phyloP scores from a whole-genome alignment of 2,888 invertebrate genomes.

The Arrhopalites spinosus region DNA sequence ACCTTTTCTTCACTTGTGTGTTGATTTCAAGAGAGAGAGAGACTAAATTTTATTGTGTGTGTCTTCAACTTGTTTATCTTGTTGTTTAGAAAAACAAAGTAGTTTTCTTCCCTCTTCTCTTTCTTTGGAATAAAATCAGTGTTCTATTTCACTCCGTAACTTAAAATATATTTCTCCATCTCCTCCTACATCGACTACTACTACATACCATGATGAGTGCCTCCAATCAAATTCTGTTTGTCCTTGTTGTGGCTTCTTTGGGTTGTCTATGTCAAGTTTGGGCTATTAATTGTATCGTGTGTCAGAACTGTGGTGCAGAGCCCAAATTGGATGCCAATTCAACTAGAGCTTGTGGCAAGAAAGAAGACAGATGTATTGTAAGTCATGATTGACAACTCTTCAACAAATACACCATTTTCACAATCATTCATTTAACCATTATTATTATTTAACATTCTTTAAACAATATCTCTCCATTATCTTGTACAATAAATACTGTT shows the following conservation, averaged over 20 bases:
- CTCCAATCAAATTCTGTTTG: slow-evolving; percentile 21
- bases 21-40: too few species aligned
- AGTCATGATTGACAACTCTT: too few species aligned
- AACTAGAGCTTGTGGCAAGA: slow-evolving; percentile 43
- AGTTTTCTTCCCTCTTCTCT: neutral
- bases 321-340: slow-evolving; percentile 34
- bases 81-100: neutral
- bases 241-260: slow-evolving; percentile 28
- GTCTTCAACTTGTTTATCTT: neutral
- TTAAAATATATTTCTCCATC: neutral
- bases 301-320: slow-evolving; percentile 51
- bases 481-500: too few species aligned
- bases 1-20: neutral
- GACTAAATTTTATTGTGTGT: slow-evolving; percentile 1
- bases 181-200: neutral
- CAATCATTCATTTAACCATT: too few species aligned
- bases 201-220: slow-evolving; percentile 9
- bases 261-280: slow-evolving; percentile 36
- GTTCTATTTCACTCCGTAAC: neutral
- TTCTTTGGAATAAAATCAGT: neutral
- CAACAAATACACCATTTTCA: too few species aligned
- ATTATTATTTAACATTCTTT: too few species aligned
- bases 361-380: slow-evolving; percentile 53
- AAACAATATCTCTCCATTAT: too few species aligned
- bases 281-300: slow-evolving; percentile 52